Percentiles rank a stretch among this genome's conserved stretches.
phyloP scores from a whole-genome alignment of 2,797 vertebrate species.

The Malurus splendens region DNA sequence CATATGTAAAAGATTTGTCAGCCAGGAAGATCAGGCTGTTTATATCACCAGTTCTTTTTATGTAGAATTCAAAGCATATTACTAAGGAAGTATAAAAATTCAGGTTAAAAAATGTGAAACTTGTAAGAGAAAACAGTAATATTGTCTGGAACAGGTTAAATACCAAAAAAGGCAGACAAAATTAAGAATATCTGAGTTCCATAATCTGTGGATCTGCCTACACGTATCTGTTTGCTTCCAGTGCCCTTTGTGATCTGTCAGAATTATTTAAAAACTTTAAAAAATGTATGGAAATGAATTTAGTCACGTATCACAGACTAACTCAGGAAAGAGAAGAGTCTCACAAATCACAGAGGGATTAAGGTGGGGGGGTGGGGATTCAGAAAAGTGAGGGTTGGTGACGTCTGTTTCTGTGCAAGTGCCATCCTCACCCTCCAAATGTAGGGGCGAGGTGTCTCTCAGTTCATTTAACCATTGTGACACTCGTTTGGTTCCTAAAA shows the following conservation, averaged over 20 bases:
- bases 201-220: constrained; percentile 9
- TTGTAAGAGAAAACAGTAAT: neutral
- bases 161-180: neutral
- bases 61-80: constrained; percentile 35
- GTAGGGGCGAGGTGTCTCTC: constrained; percentile 27
- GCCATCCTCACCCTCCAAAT: neutral
- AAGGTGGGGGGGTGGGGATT: neutral
- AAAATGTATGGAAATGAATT: constrained; percentile 28
- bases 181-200: neutral
- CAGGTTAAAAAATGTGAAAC: constrained; percentile 10
- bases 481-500: neutral
- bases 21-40: constrained; percentile 11
- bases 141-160: constrained; percentile 23
- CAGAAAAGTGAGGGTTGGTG: constrained; percentile 14
- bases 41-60: constrained; percentile 7
- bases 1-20: constrained; percentile 28
- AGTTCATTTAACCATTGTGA: neutral
- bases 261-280: constrained; percentile 42
- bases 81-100: constrained; percentile 16
- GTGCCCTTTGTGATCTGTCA: constrained; percentile 33
- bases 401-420: neutral
- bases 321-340: constrained; percentile 3
- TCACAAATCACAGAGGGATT: constrained; percentile 4
- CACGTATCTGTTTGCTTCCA: neutral
- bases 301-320: constrained; percentile 7